A percentile compares a stretch with the other conserved stretches of the same genome.
Conservation (phyloP, 2,797 vertebrate species). For the Aselliscus stoliczkanus region DNA sequence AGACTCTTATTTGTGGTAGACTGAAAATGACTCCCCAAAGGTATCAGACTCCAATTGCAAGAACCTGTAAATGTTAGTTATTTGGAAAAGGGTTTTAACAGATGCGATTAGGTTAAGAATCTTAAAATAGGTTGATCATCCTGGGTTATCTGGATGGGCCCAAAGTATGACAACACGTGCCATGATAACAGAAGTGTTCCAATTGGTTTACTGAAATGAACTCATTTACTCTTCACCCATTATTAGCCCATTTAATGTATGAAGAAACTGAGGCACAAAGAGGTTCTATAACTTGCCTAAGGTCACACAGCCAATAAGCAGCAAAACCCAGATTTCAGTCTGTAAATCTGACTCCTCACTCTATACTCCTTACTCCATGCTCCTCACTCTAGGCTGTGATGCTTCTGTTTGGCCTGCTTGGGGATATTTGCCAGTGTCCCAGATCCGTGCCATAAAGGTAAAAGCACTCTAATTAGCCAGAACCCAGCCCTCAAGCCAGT, state of each 20-base stretch:
- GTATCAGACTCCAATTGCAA: neutral
- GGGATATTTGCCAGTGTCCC: neutral
- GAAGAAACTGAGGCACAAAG: neutral
- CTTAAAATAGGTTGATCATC: neutral
- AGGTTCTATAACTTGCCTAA: neutral
- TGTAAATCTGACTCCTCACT: neutral
- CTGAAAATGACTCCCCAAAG: neutral
- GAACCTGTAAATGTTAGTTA: neutral
- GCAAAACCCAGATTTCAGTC: neutral
- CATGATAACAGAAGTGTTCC: neutral
- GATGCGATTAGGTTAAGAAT: neutral
- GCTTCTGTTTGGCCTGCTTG: neutral
- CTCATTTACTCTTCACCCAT: neutral
- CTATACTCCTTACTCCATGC: neutral
- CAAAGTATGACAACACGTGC: neutral
- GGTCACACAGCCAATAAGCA: neutral
- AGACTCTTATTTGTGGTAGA: neutral
- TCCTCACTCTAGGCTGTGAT: neutral
- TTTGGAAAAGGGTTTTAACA: neutral
- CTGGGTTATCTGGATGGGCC: neutral
- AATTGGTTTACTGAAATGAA: neutral
- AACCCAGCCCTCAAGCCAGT: neutral
- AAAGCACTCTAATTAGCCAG: neutral
- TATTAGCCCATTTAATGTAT: neutral
- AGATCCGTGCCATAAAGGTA: neutral